These are phyloP conservation scores for Drosophila littoralis DNA, from an alignment of 1,140 invertebrate species.

Conservation along the genomic window DNA sequence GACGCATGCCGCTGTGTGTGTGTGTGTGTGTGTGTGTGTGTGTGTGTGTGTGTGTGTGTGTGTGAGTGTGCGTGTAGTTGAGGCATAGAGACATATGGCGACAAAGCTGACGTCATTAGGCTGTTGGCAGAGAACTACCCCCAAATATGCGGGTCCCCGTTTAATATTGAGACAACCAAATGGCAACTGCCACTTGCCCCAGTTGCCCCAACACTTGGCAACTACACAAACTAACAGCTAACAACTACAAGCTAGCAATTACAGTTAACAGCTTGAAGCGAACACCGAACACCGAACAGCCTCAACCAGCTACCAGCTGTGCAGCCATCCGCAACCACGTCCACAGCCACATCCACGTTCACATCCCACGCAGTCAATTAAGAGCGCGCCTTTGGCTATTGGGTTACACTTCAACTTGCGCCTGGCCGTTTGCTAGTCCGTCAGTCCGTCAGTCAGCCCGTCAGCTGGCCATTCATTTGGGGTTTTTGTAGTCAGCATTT, in stretches of 20 bases:
- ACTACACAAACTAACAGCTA: constrained; percentile 25
- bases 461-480: constrained; percentile 26
- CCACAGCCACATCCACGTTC: constrained; percentile 25
- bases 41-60: constrained; percentile 9
- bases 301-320: constrained; percentile 20
- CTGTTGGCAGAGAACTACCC: constrained; percentile 45
- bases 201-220: constrained; percentile 29
- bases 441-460: constrained; percentile 1
- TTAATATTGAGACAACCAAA: neutral
- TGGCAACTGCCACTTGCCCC: constrained; percentile 34
- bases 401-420: constrained; percentile 75
- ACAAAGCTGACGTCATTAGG: constrained; percentile 76
- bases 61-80: constrained; percentile 19
- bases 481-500: constrained; percentile 75
- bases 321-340: constrained; percentile 26
- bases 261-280: constrained; percentile 22
- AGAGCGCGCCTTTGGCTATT: constrained; percentile 74
- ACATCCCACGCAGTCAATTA: constrained; percentile 78
- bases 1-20: constrained; percentile 62
- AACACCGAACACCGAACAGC: constrained; percentile 2
- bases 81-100: constrained; percentile 73
- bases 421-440: constrained; percentile 6
- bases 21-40: constrained; percentile 7
- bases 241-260: constrained; percentile 42
- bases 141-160: constrained; percentile 16